Conservation (phyloP, 2,113 vertebrate species). For the Glaucomys volans region DNA sequence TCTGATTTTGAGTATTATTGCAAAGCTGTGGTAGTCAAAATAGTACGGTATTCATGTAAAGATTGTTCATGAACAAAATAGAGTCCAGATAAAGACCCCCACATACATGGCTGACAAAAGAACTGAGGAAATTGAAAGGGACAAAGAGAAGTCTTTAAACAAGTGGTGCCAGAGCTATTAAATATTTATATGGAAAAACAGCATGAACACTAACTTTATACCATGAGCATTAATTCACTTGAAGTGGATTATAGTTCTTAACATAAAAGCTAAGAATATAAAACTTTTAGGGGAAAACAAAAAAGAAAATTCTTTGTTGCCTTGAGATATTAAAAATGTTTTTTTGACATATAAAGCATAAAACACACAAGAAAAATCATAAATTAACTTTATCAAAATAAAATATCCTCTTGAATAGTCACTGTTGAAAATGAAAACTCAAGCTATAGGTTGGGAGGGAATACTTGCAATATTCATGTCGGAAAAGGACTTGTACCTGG, state of each 20-base stretch:
- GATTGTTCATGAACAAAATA: background rate
- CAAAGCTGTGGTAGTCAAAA: background rate
- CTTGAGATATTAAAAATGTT: background rate
- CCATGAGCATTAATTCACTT: slow-evolving; percentile 25
- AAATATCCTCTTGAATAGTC: background rate
- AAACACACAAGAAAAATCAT: background rate
- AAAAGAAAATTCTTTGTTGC: background rate
- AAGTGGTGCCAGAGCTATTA: background rate
- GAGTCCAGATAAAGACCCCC: background rate
- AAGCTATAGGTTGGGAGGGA: background rate
- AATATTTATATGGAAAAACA: background rate
- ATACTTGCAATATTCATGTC: background rate
- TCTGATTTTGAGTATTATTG: background rate
- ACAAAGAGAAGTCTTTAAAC: background rate
- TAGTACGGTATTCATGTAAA: background rate
- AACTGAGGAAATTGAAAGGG: background rate
- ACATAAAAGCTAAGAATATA: background rate
- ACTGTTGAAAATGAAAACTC: slow-evolving; percentile 17
- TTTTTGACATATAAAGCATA: background rate
- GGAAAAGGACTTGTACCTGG: background rate
- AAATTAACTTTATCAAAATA: slow-evolving; percentile 9
- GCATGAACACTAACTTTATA: background rate
- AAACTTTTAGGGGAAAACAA: background rate
- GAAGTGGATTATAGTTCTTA: background rate
- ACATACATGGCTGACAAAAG: background rate